Evolutionary conservation across 2,888 invertebrate genomes (phyloP).

Genomic region (Eucriotettix oculatus): DNA sequence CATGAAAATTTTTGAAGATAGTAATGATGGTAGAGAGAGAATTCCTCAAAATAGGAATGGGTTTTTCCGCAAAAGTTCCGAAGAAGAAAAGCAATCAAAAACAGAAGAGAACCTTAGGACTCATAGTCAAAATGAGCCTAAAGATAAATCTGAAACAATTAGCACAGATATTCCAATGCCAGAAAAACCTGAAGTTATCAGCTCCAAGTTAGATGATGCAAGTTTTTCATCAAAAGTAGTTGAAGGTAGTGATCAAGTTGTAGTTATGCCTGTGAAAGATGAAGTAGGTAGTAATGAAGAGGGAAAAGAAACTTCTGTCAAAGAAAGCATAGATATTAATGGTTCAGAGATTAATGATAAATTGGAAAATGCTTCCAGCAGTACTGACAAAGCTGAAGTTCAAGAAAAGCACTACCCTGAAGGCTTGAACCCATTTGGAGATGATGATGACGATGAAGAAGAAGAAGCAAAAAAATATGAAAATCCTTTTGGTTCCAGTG

Average conservation of each 20-base stretch:
- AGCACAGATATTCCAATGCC: neutral
- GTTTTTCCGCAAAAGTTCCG: neutral
- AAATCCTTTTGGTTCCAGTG: slow-evolving; percentile 49
- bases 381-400: neutral
- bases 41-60: neutral
- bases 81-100: neutral
- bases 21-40: slow-evolving; percentile 1
- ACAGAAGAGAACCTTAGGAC: neutral
- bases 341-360: neutral
- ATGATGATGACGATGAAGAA: slow-evolving; percentile 40
- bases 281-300: neutral
- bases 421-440: slow-evolving; percentile 69
- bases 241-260: neutral
- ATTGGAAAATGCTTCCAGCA: neutral
- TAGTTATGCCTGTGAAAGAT: neutral
- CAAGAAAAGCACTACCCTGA: slow-evolving; percentile 44
- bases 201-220: too few species aligned
- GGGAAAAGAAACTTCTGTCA: neutral
- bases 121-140: neutral
- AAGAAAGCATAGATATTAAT: neutral
- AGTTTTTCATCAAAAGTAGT: neutral
- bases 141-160: neutral
- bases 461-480: slow-evolving; percentile 17
- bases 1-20: slow-evolving; percentile 25
- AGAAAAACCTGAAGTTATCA: too few species aligned